These are phyloP conservation scores for Acanthosoma haemorrhoidale DNA, from an alignment of 2,888 invertebrate species.

Conservation along the genomic window DNA sequence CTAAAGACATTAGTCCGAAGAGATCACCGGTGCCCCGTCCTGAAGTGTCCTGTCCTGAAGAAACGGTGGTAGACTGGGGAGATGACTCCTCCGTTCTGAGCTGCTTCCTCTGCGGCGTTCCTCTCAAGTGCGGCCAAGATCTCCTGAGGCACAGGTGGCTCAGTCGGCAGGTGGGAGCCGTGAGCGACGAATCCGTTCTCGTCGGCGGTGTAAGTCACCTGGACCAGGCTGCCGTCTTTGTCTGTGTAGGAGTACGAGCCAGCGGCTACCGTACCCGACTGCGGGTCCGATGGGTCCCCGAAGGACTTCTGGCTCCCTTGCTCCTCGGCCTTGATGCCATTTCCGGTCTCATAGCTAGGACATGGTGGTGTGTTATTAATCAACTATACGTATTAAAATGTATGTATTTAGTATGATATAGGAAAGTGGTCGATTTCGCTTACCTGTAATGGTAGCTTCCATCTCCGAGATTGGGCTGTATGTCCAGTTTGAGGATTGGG, in stretches of 20 bases:
- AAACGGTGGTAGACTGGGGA: constrained; percentile 32
- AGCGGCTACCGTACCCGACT: constrained; percentile 62
- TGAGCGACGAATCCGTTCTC: constrained; percentile 55
- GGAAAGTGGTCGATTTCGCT: no score
- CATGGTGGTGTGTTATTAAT: no score
- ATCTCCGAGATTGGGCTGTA: constrained; percentile 32
- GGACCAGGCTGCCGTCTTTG: constrained; percentile 42
- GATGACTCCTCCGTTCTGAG: constrained; percentile 34
- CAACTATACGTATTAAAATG: no score
- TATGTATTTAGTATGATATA: no score
- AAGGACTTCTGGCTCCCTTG: constrained; percentile 62
- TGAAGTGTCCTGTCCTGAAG: constrained; percentile 25
- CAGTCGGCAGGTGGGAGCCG: constrained; percentile 43
- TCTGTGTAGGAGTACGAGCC: constrained; percentile 66
- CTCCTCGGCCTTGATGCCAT: constrained; percentile 67
- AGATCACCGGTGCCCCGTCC: not conserved
- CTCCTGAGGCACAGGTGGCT: constrained; percentile 44
- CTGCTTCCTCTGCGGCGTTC: constrained; percentile 39
- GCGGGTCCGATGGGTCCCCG: constrained; percentile 51
- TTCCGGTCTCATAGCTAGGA: constrained; percentile 65
- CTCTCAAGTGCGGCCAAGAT: constrained; percentile 40
- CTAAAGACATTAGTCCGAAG: not conserved
- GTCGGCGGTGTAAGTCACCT: constrained; percentile 59
- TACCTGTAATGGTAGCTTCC: constrained; percentile 37
- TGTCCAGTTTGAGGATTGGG: constrained; percentile 32